Evolutionary conservation across 1,140 invertebrate genomes (phyloP), one percentile per base, ranked within the genome.

Genomic region (Sesamia nonagrioides): DNA sequence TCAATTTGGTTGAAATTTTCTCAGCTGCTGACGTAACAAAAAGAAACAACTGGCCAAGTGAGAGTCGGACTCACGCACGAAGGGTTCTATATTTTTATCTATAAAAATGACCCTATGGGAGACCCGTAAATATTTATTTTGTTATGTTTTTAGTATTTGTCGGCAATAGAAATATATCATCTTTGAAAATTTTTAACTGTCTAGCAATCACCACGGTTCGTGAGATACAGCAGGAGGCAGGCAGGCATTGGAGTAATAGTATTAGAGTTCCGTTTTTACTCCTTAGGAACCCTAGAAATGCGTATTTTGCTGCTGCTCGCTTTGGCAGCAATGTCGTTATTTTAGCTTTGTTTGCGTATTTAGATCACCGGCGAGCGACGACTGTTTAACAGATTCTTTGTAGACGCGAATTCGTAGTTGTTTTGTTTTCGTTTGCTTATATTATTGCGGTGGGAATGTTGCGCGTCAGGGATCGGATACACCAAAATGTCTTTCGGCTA

Each of bases 311-410:
- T 48, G 66, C 7, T 33, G 18, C 33, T 40, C 40, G 42, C 54
- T 69, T 69, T 69, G 66, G 66, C 66, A 69, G 50, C 42, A 69
- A 69, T 69, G 66, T 27, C 66, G 66, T 50, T 48, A 69, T 69
- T 69, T 50, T 6, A 69, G 66, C 66, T 48, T 69, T 33, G 42
- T 69, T 61, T n/a, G 66, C 66, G 66, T 69, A 42, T 69, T 50
- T n/a, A 1, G 27, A 40, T 61, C 66, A 5, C 18, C 40, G 66
- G 6, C 40, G 21, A 27, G 18, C 35, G 13, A 3, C 35, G 13
- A 3, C 42, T 69, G 66, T 50, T 18, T 21, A 69, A 48, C n/a
- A n/a, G 40, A 33, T 69, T 45, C 66, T 69, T 69, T 69, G 18
- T 7, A 45, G 45, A 33, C 42, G 45, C 11, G 42, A 69, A 50